A percentile compares a stretch with the other conserved stretches of the same genome.
phyloP scores from a whole-genome alignment of 2,797 vertebrate species.

The Cossypha dichroa region DNA sequence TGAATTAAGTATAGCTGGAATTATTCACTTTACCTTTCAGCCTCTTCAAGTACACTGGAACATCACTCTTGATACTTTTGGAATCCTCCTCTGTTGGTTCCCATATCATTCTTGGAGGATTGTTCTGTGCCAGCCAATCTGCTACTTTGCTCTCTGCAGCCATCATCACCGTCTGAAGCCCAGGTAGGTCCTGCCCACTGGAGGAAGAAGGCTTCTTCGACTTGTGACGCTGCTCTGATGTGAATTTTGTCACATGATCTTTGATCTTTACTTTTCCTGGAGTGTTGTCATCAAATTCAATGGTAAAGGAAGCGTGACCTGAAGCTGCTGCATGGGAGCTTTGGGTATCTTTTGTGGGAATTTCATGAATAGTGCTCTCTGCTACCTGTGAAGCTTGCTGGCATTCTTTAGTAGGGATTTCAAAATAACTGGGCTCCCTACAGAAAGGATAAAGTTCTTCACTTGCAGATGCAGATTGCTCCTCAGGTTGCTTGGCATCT shows the following conservation, averaged over 20 bases:
- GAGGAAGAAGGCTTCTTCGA: slow-evolving; percentile 86
- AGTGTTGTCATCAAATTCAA: slow-evolving; percentile 95
- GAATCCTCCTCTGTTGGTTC: slow-evolving; percentile 94
- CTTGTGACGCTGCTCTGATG: slow-evolving; percentile 86
- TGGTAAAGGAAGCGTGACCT: slow-evolving; percentile 97
- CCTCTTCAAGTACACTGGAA: slow-evolving; percentile 93
- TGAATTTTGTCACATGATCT: slow-evolving; percentile 94
- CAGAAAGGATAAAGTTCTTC: slow-evolving; percentile 83
- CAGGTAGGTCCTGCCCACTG: slow-evolving; percentile 86
- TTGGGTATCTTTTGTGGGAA: slow-evolving; percentile 94
- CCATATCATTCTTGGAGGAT: slow-evolving; percentile 90
- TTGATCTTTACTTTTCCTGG: slow-evolving; percentile 98
- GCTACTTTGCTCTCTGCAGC: slow-evolving; percentile 97
- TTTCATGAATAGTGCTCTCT: slow-evolving; percentile 89
- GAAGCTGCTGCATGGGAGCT: slow-evolving; percentile 77
- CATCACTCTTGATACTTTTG: slow-evolving; percentile 98
- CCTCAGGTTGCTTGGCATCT: slow-evolving; percentile 85
- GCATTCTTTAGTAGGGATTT: slow-evolving; percentile 94
- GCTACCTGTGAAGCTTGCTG: slow-evolving; percentile 80
- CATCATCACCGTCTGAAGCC: slow-evolving; percentile 95
- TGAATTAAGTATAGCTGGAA: slow-evolving; percentile 46
- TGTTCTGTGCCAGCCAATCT: slow-evolving; percentile 97
- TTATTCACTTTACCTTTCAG: slow-evolving; percentile 89
- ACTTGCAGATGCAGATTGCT: slow-evolving; percentile 77
- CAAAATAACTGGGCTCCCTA: slow-evolving; percentile 91